Evolutionary conservation across 1,140 invertebrate species (phyloP).

Genomic region (Psix sp.): DNA sequence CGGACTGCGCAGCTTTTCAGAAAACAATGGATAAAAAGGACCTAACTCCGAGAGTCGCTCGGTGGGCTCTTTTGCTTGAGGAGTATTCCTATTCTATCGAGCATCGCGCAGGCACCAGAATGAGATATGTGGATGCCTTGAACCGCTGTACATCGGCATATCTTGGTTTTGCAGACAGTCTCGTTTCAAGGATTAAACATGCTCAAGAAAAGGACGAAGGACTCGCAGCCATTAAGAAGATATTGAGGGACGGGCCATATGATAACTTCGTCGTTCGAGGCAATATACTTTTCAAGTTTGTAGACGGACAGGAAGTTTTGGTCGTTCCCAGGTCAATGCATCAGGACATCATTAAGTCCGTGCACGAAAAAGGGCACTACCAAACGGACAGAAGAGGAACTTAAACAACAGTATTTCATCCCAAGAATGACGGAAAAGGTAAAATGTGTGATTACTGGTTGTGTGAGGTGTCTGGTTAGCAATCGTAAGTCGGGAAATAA

Average conservation of each 20-base stretch:
- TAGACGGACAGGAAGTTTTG: conserved; percentile 16
- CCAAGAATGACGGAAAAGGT: conserved; percentile 20
- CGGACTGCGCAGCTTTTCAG: too few relatives aligned
- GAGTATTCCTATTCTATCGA: conserved; percentile 6
- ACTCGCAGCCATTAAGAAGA: background rate
- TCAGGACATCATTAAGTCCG: conserved; percentile 38
- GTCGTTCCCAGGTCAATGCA: conserved; percentile 61
- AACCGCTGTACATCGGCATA: background rate
- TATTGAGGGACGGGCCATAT: background rate
- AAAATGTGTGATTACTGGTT: conserved; percentile 19
- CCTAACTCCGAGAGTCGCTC: too few relatives aligned
- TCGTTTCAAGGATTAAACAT: background rate
- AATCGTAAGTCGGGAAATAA: conserved; percentile 24
- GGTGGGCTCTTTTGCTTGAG: too few relatives aligned
- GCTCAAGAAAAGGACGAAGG: conserved; percentile 1
- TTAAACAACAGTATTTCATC: conserved; percentile 28
- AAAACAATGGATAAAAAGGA: too few relatives aligned
- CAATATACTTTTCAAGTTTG: conserved; percentile 8
- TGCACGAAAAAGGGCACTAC: conserved; percentile 46
- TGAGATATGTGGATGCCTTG: conserved; percentile 8
- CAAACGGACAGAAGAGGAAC: conserved; percentile 18
- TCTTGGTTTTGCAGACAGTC: background rate
- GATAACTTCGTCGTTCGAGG: conserved; percentile 2
- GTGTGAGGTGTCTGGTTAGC: conserved; percentile 24
- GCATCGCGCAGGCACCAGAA: background rate